Evolutionary conservation across 2,113 vertebrate species (phyloP), one percentile per base, ranked within the genome.

Genomic region (Coregonus clupeaformis): DNA sequence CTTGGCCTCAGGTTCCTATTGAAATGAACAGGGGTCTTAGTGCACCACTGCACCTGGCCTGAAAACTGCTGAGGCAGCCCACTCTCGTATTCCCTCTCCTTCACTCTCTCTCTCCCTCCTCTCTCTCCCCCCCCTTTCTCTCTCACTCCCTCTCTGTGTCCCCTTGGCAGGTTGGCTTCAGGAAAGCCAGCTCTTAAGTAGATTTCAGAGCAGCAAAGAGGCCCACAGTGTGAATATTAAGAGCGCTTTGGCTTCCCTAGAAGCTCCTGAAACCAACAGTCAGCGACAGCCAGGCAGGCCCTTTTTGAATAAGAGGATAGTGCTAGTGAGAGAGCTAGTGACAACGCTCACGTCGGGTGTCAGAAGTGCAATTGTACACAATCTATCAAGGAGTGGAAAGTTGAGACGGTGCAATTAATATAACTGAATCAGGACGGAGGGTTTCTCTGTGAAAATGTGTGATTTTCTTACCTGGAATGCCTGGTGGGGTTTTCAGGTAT

Each of bases 401-500:
- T 18, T 18, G 49, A 52, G 77, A 82, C 63, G 0, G 69, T 71
- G 71, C 42, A 81, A 87, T 89, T 81, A 82, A 66, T 75, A 82
- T 86, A 80, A 86, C 64, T 68, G 79, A 83, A 89, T 87, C 74
- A 82, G 77, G 32, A 77, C 30, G 68, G 36, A 42, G 36, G 9
- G 36, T 42, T 52, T 52, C 47, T 16, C 16, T 18, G 47, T 52
- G 3, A 52, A 52, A 5, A 49, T 20, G 6, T 6, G 42, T 4
- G 67, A 12, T 36, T 11, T 86, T 9, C 66, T 90, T 75, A 91
- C 90, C 87, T 91, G 90, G 89, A 81, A 91, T 91, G 82, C 90
- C 90, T 80, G 89, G 90, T 3, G 89, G 90, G 78, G 89, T 91
- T 89, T 91, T 91, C 85, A 91, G 90, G 88, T 91, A 91, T 81